Evolutionary conservation across 2,797 vertebrate species (phyloP), one percentile per base, ranked within the genome.

Genomic region (Limosa lapponica): DNA sequence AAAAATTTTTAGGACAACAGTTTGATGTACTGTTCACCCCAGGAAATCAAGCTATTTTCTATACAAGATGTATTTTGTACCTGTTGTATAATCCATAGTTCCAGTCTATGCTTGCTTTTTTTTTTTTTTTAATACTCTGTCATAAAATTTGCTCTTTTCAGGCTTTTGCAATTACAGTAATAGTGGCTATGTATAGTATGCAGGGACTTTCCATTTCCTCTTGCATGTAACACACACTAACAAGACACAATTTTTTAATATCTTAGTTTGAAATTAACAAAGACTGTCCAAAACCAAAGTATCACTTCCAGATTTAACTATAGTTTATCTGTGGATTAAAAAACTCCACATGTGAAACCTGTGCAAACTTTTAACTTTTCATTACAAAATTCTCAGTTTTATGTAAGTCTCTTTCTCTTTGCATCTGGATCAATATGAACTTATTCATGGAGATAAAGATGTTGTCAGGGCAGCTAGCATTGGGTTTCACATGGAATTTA

Each of bases 401-500:
- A 54, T 78, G 1, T 24, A 46, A 61, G 49, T 41, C n/a, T 57
- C 49, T 43, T 84, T 93, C 64, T 84, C 83, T 97, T 95, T 94
- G 23, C 58, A 46, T 62, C 75, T 81, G 90, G 55, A 81, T 43
- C 52, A 46, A 39, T 55, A 46, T 34, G 36, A 83, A 80, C 41
- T 85, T 92, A 39, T 27, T 94, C 24, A 57, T 39, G 74, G 80
- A 95, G 78, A 93, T 94, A 89, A 95, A 92, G 66, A 37, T 95
- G 83, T 87, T 95, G 80, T 92, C 46, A 93, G 94, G 86, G 81
- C 66, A 96, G 64, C 72, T 94, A 73, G 48, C 89, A 93, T 79
- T 94, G 27, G 32, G 87, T 96, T 97, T 96, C 94, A 43, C 44
- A 37, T 82, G 93, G 82, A 93, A 97, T 96, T 94, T 96, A 96